These are phyloP conservation scores for Anthopleura xanthogrammica DNA, from an alignment of 92 coral and sea anemone genomes.

Conservation along the genomic window DNA sequence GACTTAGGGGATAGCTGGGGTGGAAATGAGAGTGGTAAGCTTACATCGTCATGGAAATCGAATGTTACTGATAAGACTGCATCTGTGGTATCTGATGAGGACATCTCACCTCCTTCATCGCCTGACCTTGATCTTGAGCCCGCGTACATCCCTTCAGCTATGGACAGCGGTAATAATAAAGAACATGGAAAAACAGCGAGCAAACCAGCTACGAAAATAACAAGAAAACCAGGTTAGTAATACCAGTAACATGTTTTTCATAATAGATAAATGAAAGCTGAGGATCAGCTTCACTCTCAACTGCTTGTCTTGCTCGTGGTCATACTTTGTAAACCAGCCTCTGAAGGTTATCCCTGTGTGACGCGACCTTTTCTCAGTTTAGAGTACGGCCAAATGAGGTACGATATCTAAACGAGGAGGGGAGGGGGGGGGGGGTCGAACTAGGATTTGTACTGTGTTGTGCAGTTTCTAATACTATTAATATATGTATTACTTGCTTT, in stretches of 20 bases:
- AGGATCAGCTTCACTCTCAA: no score
- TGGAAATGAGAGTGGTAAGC: constrained; percentile 39
- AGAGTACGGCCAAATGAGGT: no score
- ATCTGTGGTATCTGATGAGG: not conserved
- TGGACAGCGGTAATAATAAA: constrained; percentile 37
- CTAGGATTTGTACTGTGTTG: no score
- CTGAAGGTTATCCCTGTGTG: no score
- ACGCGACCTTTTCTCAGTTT: no score
- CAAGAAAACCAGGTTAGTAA: constrained; percentile 66
- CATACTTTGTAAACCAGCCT: no score
- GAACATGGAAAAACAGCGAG: not conserved
- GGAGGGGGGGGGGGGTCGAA: no score
- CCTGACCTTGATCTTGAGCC: constrained; percentile 53
- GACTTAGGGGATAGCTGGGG: constrained; percentile 86
- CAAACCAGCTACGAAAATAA: constrained; percentile 26
- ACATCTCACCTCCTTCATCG: constrained; percentile 76
- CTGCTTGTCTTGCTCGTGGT: no score
- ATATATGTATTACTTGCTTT: not conserved
- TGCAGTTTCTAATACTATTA: no score
- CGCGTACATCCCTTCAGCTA: constrained; percentile 77
- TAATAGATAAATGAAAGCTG: not conserved
- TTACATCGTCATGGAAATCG: constrained; percentile 68
- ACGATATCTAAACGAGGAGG: no score
- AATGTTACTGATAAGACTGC: constrained; percentile 41
- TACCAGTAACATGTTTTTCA: not conserved